Evolutionary conservation across 2,113 vertebrate genomes (phyloP), one percentile per base, ranked within the genome.

Genomic region (Irena cyanogastra): DNA sequence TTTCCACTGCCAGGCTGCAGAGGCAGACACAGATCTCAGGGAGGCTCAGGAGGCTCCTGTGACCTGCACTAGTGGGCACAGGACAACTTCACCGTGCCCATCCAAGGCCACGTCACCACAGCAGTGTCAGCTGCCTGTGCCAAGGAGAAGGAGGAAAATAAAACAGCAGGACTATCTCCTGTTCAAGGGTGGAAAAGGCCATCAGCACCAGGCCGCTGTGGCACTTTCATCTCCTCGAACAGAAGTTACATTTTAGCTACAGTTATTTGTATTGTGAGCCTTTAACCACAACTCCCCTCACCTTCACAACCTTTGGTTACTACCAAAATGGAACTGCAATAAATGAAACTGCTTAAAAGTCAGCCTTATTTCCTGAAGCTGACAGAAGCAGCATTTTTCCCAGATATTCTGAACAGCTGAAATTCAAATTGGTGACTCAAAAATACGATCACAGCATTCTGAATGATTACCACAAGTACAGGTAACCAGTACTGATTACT

Each of bases 181-280:
- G 54, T 16, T 70, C 66, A 14, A 24, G 82, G 45, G 63, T 78
- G 61, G 76, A 23, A 93, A 72, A 61, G 63, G 57, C 81, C 63
- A 83, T 2, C 27, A 71, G 41, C 49, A 72, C 30, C 14, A 47
- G 42, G 20, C 84, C 6, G 50, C 78, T 61, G 28, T 33, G 56
- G 45, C 31, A 9, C 64, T 60, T 78, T 16, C 59, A 77, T 52
- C 91, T 81, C 86, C 60, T 89, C 14, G 39, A 89, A 47, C 0
- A 77, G 14, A 83, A 94, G 91, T 90, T 94, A 92, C 30, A 83
- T 42, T 92, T 95, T 92, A 95, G 94, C 95, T 81, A 71, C 9
- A 22, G 60, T 83, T 66, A 86, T 64, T 92, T 93, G 90, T 75
- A 81, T 13, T 89, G 89, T 87, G 68, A 95, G 93, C 14, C 27